Evolutionary conservation across 2,113 vertebrate species (phyloP).

Genomic region (Agapornis roseicollis): DNA sequence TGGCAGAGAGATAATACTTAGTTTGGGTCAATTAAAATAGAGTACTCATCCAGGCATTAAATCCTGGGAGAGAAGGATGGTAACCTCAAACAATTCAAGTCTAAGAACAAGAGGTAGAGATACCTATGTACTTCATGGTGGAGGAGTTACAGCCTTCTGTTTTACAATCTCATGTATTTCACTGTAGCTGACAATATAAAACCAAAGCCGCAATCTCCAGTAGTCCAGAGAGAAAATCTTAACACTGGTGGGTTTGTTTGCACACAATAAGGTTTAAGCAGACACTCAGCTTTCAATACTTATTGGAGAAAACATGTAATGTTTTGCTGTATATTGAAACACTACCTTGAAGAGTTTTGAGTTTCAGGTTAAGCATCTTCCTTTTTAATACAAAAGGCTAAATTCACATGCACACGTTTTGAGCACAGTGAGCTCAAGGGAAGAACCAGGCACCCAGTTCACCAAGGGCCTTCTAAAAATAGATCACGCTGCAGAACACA

Average conservation of each 20-base stretch:
- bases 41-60: constrained; percentile 23
- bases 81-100: constrained; percentile 51
- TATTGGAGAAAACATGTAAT: background rate
- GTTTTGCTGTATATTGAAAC: background rate
- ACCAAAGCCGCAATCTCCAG: background rate
- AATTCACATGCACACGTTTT: background rate
- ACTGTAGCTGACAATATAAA: constrained; percentile 9
- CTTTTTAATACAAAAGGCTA: background rate
- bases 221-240: constrained; percentile 4
- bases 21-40: background rate
- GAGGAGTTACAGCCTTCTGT: constrained; percentile 35
- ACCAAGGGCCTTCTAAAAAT: background rate
- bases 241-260: constrained; percentile 17
- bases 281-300: background rate
- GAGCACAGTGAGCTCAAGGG: background rate
- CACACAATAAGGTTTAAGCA: background rate
- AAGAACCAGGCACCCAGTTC: background rate
- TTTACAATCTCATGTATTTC: constrained; percentile 16
- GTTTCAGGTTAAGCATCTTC: constrained; percentile 9
- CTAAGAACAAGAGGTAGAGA: constrained; percentile 60
- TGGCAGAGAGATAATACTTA: constrained; percentile 18
- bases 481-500: background rate
- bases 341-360: background rate
- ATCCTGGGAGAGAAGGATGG: background rate
- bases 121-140: constrained; percentile 42